Evolutionary conservation across 2,888 invertebrate genomes (phyloP).

Genomic region (Plebejus melissa): DNA sequence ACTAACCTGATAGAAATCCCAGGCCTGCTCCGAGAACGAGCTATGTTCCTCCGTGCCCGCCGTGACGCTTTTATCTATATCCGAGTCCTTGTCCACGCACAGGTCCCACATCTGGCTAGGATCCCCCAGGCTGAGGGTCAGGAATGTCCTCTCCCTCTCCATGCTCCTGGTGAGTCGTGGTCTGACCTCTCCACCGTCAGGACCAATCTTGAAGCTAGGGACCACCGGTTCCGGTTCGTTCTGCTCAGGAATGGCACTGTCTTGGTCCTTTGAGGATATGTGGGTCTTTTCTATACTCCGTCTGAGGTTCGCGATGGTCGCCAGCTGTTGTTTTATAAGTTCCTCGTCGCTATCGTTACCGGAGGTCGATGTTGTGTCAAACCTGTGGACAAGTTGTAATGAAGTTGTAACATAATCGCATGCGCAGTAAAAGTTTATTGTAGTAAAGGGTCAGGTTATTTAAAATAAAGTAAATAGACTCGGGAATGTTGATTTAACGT

Average conservation of each 20-base stretch:
- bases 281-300: conserved; percentile 72
- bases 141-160: conserved; percentile 62
- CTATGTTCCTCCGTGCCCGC: conserved; percentile 86
- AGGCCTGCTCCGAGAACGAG: conserved; percentile 93
- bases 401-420: not conserved
- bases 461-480: too few relatives aligned
- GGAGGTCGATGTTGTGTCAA: conserved; percentile 81
- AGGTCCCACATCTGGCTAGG: conserved; percentile 68
- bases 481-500: too few relatives aligned
- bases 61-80: conserved; percentile 79
- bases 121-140: conserved; percentile 65
- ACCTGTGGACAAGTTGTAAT: conserved; percentile 47
- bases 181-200: conserved; percentile 67
- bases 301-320: conserved; percentile 63
- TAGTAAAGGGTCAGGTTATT: too few relatives aligned
- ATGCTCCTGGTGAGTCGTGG: conserved; percentile 61
- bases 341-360: conserved; percentile 84
- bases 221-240: conserved; percentile 64
- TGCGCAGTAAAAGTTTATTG: too few relatives aligned
- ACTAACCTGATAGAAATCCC: conserved; percentile 95
- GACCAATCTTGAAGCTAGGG: conserved; percentile 84
- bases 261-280: conserved; percentile 59
- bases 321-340: conserved; percentile 57
- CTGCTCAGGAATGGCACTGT: conserved; percentile 65
- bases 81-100: conserved; percentile 69